Evolutionary conservation across 2,113 vertebrate species (phyloP).

Genomic region (Motacilla tschutschensis): DNA sequence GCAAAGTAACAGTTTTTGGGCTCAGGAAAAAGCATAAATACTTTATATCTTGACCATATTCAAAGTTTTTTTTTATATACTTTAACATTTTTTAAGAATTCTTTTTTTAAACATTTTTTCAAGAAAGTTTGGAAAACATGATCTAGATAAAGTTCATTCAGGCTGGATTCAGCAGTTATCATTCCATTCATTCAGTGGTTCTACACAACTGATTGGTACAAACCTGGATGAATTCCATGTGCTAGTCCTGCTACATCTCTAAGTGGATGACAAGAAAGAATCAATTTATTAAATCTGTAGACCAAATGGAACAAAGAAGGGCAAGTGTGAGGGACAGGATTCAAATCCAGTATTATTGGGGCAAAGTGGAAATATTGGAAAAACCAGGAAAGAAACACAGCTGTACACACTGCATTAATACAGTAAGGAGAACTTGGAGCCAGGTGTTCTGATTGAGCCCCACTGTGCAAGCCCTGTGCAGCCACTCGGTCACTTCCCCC

Average conservation of each 20-base stretch:
- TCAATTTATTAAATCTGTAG: background rate
- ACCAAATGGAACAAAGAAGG: background rate
- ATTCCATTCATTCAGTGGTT: background rate
- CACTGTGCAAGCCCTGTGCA: background rate
- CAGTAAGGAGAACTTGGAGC: background rate
- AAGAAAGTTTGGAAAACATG: background rate
- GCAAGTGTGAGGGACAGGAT: background rate
- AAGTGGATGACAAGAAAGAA: background rate
- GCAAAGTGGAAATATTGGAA: background rate
- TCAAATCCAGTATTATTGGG: background rate
- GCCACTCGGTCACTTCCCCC: accelerated
- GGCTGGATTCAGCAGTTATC: background rate
- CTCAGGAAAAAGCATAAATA: background rate
- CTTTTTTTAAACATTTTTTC: background rate
- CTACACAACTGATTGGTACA: background rate
- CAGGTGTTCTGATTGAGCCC: background rate
- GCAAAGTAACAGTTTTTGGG: background rate
- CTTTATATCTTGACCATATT: background rate
- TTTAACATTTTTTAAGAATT: background rate
- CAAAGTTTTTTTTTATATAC: background rate
- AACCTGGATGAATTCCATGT: background rate
- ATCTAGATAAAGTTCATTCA: background rate
- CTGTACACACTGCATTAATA: background rate
- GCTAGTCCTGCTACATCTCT: background rate
- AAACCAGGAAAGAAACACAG: background rate